Conservation (phyloP, 2,113 vertebrate genomes). For the Scomber japonicus region DNA sequence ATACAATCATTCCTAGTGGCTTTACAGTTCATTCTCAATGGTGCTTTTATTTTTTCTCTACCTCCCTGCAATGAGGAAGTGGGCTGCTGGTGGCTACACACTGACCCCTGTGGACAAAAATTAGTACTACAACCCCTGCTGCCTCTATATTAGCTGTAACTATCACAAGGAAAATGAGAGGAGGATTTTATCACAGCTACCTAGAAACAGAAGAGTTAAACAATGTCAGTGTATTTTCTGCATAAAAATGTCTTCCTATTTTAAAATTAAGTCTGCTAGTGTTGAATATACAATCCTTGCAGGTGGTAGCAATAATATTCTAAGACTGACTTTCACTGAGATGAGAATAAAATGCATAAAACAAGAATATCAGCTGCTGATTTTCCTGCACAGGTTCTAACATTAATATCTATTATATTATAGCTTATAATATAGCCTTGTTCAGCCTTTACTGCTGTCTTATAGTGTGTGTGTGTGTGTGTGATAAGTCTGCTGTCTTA, state of each 20-base stretch:
- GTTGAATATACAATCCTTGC: background rate
- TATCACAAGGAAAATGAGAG: background rate
- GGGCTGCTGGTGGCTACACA: constrained; percentile 39
- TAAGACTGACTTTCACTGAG: background rate
- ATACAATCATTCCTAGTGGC: constrained; percentile 34
- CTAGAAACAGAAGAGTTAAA: background rate
- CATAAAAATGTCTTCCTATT: background rate
- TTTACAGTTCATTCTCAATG: constrained; percentile 39
- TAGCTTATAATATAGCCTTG: background rate
- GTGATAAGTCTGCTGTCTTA: constrained; percentile 54
- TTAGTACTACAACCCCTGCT: constrained; percentile 1
- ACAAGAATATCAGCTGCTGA: background rate
- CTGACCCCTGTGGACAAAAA: constrained; percentile 65
- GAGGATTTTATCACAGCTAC: too few species aligned
- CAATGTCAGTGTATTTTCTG: background rate
- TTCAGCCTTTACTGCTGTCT: constrained; percentile 32
- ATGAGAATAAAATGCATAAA: background rate
- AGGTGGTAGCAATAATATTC: background rate
- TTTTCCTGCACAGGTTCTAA: background rate
- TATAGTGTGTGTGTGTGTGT: constrained; percentile 1
- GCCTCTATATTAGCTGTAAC: background rate
- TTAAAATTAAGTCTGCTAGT: background rate
- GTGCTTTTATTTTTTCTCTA: background rate
- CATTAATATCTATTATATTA: background rate
- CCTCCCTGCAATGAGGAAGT: constrained; percentile 30